Evolutionary conservation across 1,140 invertebrate genomes (phyloP).

Genomic region (Asbolus verrucosus): DNA sequence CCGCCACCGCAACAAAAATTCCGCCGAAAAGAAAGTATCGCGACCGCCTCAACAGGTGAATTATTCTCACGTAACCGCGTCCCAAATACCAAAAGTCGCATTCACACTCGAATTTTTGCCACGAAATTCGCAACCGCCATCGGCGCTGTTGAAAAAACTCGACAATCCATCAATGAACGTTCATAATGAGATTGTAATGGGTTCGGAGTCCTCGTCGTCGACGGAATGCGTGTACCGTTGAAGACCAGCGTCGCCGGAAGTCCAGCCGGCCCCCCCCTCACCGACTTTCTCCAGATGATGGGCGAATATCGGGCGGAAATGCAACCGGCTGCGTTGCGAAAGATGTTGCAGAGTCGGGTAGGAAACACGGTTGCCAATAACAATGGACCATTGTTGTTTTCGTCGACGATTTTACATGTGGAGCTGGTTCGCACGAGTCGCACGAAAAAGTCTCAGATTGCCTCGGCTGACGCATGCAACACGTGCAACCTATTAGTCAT

Average conservation of each 20-base stretch:
- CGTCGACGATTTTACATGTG: background rate
- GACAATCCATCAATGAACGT: conserved; percentile 3
- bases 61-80: too few relatives aligned
- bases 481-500: background rate
- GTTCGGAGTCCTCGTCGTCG: conserved; percentile 13
- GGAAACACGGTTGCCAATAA: conserved; percentile 20
- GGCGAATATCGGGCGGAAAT: too few relatives aligned
- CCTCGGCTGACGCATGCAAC: background rate
- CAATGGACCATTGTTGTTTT: conserved; percentile 21
- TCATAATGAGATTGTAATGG: conserved; percentile 26
- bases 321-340: background rate
- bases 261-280: too few relatives aligned
- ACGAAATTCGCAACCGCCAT: too few relatives aligned
- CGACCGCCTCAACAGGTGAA: too few relatives aligned
- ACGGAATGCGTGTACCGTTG: conserved; percentile 19
- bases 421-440: background rate
- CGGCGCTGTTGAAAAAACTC: background rate
- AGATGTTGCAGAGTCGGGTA: background rate
- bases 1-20: too few relatives aligned
- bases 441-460: background rate
- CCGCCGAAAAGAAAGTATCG: too few relatives aligned
- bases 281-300: too few relatives aligned
- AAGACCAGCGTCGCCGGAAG: conserved; percentile 6
- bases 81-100: too few relatives aligned
- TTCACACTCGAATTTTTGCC: too few relatives aligned